These are phyloP conservation scores for Atractosteus spatula DNA, from an alignment of 2,113 vertebrate genomes.

Conservation along the genomic window DNA sequence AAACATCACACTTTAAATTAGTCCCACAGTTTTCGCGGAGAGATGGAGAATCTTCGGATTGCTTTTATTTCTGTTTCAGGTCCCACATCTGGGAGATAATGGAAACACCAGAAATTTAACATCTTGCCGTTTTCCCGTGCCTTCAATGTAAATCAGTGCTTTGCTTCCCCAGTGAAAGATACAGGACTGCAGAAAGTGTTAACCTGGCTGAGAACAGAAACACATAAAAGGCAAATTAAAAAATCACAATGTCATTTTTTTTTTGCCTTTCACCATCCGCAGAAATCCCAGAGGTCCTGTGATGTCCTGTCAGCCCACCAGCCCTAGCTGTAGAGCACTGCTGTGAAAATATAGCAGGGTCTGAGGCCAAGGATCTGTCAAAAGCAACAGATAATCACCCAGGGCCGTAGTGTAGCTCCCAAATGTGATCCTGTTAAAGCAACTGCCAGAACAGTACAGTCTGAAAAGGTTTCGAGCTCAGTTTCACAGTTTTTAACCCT, in stretches of 20 bases:
- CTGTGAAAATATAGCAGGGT: conserved; percentile 1
- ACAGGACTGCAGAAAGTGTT: conserved; percentile 38
- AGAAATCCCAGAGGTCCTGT: conserved; percentile 23
- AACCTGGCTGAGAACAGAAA: too few species aligned
- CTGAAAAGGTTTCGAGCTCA: neutral
- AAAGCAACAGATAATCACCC: neutral
- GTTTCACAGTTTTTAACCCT: too few species aligned
- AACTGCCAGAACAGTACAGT: neutral
- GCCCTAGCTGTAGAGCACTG: neutral
- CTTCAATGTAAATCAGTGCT: conserved; percentile 44
- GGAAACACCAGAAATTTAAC: too few species aligned
- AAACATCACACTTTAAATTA: too few species aligned
- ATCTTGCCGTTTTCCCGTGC: neutral
- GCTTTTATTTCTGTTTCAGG: too few species aligned
- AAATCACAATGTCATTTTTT: too few species aligned
- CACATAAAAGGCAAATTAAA: conserved; percentile 46
- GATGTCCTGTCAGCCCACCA: conserved; percentile 10
- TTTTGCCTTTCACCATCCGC: conserved; percentile 29
- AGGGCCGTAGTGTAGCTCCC: neutral
- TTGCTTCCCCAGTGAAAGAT: conserved; percentile 55
- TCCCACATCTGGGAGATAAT: too few species aligned
- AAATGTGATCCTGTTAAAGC: neutral
- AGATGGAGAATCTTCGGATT: too few species aligned
- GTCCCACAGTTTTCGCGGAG: too few species aligned
- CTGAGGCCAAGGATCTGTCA: neutral